A percentile compares a stretch with the other conserved stretches of the same genome.
Conservation (phyloP, 2,113 vertebrate genomes). For the Heliornis fulica region DNA sequence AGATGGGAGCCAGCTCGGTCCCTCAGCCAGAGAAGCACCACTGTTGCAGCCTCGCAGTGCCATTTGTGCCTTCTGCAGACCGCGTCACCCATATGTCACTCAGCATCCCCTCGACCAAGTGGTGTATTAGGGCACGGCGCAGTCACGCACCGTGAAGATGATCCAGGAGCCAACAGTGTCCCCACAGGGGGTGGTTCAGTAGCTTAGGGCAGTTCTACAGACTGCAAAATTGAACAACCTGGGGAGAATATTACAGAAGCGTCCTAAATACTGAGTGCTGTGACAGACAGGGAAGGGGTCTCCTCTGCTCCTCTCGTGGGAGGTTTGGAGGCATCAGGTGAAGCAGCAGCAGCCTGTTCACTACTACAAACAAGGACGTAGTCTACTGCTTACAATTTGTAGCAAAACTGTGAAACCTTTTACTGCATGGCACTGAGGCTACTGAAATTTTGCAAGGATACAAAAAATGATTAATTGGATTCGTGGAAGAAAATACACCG, state of each 20-base stretch:
- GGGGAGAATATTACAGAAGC: not conserved
- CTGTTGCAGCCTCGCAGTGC: not conserved
- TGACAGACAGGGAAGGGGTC: not conserved
- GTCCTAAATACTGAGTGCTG: not conserved
- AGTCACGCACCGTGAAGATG: fast-evolving
- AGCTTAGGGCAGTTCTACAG: not conserved
- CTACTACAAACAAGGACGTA: not conserved
- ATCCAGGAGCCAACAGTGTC: too few species aligned
- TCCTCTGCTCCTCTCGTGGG: not conserved
- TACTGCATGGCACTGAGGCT: not conserved
- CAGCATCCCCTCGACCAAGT: fast-evolving
- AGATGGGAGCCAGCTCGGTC: fast-evolving
- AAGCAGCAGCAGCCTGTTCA: not conserved
- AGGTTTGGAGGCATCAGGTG: not conserved
- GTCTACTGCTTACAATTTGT: too few species aligned
- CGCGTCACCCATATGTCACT: not conserved
- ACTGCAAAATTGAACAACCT: not conserved
- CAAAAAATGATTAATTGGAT: not conserved
- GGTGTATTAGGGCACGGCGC: not conserved
- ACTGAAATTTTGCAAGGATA: not conserved
- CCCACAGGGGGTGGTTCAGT: fast-evolving
- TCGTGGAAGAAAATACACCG: not conserved
- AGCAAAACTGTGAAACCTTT: not conserved
- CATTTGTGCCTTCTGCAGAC: not conserved
- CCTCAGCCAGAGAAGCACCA: fast-evolving